Percentiles rank a stretch among this genome's conserved stretches.
These are phyloP conservation scores for Drosophila equinoxialis DNA, from an alignment of 1,140 invertebrate species.

Conservation along the genomic window DNA sequence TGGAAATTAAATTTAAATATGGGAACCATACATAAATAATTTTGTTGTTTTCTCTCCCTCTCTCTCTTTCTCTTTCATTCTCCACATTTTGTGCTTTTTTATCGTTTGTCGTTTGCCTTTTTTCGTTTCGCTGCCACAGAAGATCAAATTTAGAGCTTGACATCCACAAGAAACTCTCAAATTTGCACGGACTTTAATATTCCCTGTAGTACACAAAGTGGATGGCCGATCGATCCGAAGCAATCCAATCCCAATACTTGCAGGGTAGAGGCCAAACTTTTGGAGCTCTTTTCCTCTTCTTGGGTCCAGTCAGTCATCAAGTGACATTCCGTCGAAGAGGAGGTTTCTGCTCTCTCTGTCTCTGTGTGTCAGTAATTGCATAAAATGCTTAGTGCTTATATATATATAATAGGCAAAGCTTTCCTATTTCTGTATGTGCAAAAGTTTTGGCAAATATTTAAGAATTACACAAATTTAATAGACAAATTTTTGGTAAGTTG, in stretches of 20 bases:
- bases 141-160: neutral
- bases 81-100: neutral
- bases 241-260: neutral
- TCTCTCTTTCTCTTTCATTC: neutral
- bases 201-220: neutral
- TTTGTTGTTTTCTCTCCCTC: conserved; percentile 1
- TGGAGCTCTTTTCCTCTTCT: too few relatives aligned
- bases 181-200: neutral
- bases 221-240: too few relatives aligned
- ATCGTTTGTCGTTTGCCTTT: neutral
- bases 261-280: neutral
- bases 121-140: neutral
- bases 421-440: conserved; percentile 3
- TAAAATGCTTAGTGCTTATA: conserved; percentile 8
- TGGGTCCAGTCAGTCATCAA: neutral
- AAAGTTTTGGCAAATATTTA: conserved; percentile 2
- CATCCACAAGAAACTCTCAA: neutral
- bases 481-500: conserved; percentile 7
- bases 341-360: neutral
- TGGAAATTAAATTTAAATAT: conserved; percentile 66
- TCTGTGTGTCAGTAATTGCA: neutral
- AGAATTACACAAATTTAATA: neutral
- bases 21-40: conserved; percentile 22
- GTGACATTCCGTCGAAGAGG: conserved; percentile 1
- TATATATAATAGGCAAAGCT: conserved; percentile 5